Evolutionary conservation across 1,140 invertebrate species (phyloP), one percentile per base, ranked within the genome.

Genomic region (Panulirus ornatus): DNA sequence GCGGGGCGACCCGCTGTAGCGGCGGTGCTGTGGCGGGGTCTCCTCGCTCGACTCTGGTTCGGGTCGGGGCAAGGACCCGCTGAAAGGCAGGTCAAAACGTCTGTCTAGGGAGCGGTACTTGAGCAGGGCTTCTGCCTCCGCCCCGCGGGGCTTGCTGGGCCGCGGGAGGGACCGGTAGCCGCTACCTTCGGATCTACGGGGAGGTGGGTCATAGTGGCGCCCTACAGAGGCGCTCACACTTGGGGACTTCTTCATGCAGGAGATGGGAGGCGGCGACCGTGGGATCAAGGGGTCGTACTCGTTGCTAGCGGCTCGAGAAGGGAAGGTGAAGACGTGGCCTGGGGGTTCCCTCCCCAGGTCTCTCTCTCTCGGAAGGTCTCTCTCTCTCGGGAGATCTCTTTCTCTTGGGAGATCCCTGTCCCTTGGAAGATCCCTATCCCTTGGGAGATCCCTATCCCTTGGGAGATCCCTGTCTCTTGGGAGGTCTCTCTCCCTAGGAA

Each of bases 21-120:
- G 79, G 30, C 88, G 79, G 47, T 83, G 88, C 11, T 71, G 82
- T 3, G 42, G n/a, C 40, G 75, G 44, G 19, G 47, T 71, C 40
- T 79, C 90, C 47, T 87, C 84, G 27, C 36, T 66, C 58, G 34
- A 40, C 47, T 86, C 90, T 8, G 89, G 71, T 54, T 91, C 90
- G 19, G 84, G 47, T 36, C 91, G 54, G 30, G 85, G 89, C 38
- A 90, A 81, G 22, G 91, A 91, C 30, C 91, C 91, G 22, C 88
- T 92, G 88, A 92, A 92, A 66, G 91, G 91, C 36, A 92, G 75
- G 71, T 92, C 91, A 54, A 92, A 92, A 71, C 91, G 79, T 36
- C 91, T 54, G 51, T 92, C 91, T 16, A 92, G 81, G 8, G 88
- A 90, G 30, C 91, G 88, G 86, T 92, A 92, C 47, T 90, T 90